Evolutionary conservation across 2,888 invertebrate species (phyloP).

Genomic region (Drosophila robusta): DNA sequence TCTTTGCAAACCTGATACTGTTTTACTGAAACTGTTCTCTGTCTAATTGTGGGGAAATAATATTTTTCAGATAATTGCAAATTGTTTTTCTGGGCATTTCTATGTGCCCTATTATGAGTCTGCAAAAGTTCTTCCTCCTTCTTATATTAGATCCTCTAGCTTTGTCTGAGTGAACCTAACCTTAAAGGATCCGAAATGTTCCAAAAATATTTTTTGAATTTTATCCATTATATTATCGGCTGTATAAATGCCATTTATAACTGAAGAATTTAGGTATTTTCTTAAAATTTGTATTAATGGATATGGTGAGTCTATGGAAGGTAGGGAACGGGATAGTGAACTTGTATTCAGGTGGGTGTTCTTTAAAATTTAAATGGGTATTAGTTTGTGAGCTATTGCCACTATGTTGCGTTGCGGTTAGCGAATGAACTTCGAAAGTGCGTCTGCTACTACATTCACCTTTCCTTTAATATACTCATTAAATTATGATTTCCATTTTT

Average conservation of each 20-base stretch:
- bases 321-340: slow-evolving; percentile 9
- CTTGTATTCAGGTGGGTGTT: slow-evolving; percentile 8
- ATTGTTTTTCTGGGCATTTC: neutral
- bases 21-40: neutral
- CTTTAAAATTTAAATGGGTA: neutral
- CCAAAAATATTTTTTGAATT: too few relatives aligned
- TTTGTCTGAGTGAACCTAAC: neutral
- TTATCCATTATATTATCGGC: too few relatives aligned
- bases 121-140: neutral
- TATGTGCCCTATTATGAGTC: neutral
- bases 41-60: neutral
- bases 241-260: slow-evolving; percentile 21
- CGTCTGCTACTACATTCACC: slow-evolving; percentile 6
- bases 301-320: slow-evolving; percentile 15
- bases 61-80: neutral
- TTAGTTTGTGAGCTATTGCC: slow-evolving; percentile 4
- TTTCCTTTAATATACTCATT: slow-evolving; percentile 18
- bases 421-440: slow-evolving; percentile 3
- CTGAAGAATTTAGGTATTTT: slow-evolving; percentile 25
- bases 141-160: neutral
- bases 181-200: too few relatives aligned
- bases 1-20: neutral
- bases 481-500: slow-evolving; percentile 13
- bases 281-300: slow-evolving; percentile 13
- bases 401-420: slow-evolving; percentile 12